Conservation (phyloP, 2,888 invertebrate genomes). For the Ochropacha duplaris region DNA sequence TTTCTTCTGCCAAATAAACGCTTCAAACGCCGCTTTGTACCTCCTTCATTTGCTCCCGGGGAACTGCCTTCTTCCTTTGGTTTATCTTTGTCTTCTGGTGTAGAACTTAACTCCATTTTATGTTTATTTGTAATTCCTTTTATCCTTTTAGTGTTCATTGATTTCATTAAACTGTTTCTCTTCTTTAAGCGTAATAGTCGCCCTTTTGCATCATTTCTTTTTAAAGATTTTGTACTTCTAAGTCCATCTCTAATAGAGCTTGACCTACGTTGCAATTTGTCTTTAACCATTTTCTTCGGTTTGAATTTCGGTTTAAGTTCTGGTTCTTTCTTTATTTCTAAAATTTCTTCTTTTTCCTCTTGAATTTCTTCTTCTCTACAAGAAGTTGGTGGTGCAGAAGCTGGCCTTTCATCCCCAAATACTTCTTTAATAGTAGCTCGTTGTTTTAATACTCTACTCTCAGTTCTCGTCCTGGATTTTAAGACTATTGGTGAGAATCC, state of each 20-base stretch:
- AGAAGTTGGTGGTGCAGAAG: constrained; percentile 90
- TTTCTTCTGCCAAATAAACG: constrained; percentile 87
- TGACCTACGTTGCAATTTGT: constrained; percentile 65
- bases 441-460: constrained; percentile 87
- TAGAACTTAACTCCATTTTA: constrained; percentile 57
- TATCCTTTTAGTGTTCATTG: constrained; percentile 66
- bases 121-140: constrained; percentile 64
- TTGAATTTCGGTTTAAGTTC: constrained; percentile 65
- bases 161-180: constrained; percentile 74
- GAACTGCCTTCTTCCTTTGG: constrained; percentile 62
- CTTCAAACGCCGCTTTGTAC: constrained; percentile 82
- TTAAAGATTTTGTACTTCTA: constrained; percentile 72
- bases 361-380: constrained; percentile 74
- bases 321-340: constrained; percentile 60
- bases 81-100: constrained; percentile 70
- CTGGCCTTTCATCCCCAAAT: constrained; percentile 90
- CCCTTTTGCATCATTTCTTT: constrained; percentile 74
- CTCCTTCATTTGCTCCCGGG: constrained; percentile 53
- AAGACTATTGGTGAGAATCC: constrained; percentile 88
- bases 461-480: constrained; percentile 89
- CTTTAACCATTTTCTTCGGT: constrained; percentile 69
- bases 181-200: constrained; percentile 73
- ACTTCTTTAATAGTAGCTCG: constrained; percentile 91
- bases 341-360: constrained; percentile 50
- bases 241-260: constrained; percentile 76